Conservation (phyloP, 2,888 invertebrate species). For the Anthrax anthrax region DNA sequence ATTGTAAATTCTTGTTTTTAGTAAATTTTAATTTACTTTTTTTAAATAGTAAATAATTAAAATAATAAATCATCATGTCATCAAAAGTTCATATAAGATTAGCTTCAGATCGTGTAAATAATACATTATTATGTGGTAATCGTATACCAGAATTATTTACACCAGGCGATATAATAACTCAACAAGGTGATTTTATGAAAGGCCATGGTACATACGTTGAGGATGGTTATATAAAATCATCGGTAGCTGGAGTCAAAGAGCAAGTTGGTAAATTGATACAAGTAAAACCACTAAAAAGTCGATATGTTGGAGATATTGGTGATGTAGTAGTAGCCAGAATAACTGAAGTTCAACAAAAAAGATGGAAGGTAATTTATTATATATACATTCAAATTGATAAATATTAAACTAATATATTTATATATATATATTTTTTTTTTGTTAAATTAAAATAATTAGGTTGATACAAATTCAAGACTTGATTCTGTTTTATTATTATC, state of each 20-base stretch:
- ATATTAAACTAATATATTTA: too few relatives aligned
- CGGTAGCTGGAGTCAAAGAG: constrained; percentile 88
- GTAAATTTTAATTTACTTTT: too few relatives aligned
- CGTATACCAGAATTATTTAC: constrained; percentile 56
- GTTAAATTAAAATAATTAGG: too few relatives aligned
- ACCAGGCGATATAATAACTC: constrained; percentile 77
- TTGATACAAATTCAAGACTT: constrained; percentile 80
- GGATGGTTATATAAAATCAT: constrained; percentile 70
- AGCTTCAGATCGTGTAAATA: constrained; percentile 50
- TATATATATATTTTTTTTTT: too few relatives aligned
- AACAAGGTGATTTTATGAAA: constrained; percentile 49
- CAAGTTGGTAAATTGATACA: constrained; percentile 91
- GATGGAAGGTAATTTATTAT: constrained; percentile 72
- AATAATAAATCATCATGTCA: constrained; percentile 26
- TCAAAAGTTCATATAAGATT: constrained; percentile 46
- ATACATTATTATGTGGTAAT: constrained; percentile 34
- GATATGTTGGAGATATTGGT: constrained; percentile 88
- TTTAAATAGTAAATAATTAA: neutral
- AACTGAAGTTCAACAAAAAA: constrained; percentile 80
- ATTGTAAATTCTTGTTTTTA: too few relatives aligned
- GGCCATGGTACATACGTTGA: constrained; percentile 94
- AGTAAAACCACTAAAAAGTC: constrained; percentile 77
- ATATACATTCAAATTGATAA: neutral
- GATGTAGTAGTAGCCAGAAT: constrained; percentile 94
- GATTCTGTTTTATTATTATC: constrained; percentile 79